Base-by-base conservation (phyloP, 2,797 vertebrate species). In the Pogoniulus pusillus region DNA sequence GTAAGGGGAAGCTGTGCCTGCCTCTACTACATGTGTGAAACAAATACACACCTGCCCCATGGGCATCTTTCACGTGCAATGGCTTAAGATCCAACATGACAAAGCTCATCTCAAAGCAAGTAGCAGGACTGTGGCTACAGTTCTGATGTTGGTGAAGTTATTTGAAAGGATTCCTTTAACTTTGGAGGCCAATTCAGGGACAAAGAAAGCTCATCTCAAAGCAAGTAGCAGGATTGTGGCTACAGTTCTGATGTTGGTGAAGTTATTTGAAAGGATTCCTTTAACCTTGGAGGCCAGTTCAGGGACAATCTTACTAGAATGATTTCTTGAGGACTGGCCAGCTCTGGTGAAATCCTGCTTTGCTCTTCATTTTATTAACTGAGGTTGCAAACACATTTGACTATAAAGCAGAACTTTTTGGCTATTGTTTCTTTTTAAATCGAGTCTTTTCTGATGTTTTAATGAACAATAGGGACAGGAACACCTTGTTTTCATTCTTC, bases 401-500 rank as follows among this genome's bases (percentile, higher is more conserved):
- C n/a, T 57, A 10, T 24, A 85, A 93, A 78, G 0, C 66, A 89
- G 49, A 83, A 86, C 2, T 51, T 91, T 72, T 54, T 22, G 9
- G 10, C 66, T 85, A 49, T 81, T 91, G 49, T 79, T 95, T 85
- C 69, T 60, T 78, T 78, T 60, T 26, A 66, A 88, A 82, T 66
- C 26, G 55, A 87, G 29, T 81, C 16, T 82, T 87, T 83, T 80
- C 59, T 51, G 12, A 58, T 80, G 49, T 93, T 90, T 87, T 87
- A 78, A 74, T 72, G 76, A 93, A 87, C 63, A 89, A 78, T 51
- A 29, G 39, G 20, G 16, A 82, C 27, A 82, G 63, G 30, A 81
- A 54, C 23, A 85, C 59, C 65, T 85, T 88, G 65, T 85, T 91
- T 96, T 85, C 30, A 19, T 91, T 84, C 35, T 84, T 86, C 39